Base-by-base conservation (phyloP, 2,797 vertebrate genomes). In the Apogon talboti region DNA sequence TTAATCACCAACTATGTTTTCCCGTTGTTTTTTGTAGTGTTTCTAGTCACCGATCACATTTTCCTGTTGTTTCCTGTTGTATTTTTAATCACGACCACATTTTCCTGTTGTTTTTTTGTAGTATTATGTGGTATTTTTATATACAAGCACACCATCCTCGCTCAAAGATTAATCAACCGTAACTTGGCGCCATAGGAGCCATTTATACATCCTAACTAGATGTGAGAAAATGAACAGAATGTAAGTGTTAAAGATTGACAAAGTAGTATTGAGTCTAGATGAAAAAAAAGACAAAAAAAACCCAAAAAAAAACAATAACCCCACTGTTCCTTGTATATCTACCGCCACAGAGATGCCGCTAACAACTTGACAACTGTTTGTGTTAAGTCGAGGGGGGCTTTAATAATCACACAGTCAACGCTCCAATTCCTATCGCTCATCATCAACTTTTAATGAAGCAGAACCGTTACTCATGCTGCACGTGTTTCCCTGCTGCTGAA, bases 401-500 rank as follows among this genome's bases (percentile, higher is more conserved):
- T 59, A 61, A 63, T 59, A 64, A 33, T 55, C 53, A 52, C 2
- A 13, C 52, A 45, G 48, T 59, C 44, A 53, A 61, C 11, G 19
- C 65, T 70, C 43, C 71, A 41, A 33, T 55, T 65, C 56, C 79
- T 51, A 45, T 43, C 30, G 44, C 71, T 83, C 59, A 74, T 82
- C 82, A 62, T 86, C 71, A 57, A 45, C 71, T 74, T 78, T 79
- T 81, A 86, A 87, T 83, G 73, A 68, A 78, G 65, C 59, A 24
- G 67, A 82, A 57, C 49, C 4, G 42, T 69, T 79, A 42, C 64
- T 70, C 46, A 44, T 45, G 67, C 43, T 52, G 46, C 41, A 9
- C 38, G 11, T 44, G 40, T 58, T 69, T 60, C 58, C 59, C 47
- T 30, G 35, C 64, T 56, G 82, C 80, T 76, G 79, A 82, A 72